phyloP scores from a whole-genome alignment of 2,888 invertebrate genomes.

The Tuta absoluta region DNA sequence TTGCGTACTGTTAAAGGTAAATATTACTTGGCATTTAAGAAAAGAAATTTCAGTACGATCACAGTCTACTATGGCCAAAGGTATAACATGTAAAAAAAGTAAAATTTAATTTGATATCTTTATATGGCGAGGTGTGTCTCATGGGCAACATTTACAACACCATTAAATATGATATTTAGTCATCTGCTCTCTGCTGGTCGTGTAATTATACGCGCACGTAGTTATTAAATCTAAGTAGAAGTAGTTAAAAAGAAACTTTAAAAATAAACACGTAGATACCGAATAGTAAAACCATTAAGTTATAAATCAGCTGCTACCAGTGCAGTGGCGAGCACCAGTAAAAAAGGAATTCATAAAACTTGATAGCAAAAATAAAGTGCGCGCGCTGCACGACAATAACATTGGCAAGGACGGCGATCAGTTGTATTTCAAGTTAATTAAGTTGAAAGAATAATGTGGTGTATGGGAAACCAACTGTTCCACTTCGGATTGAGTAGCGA shows the following conservation, averaged over 20 bases:
- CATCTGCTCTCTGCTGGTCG: neutral
- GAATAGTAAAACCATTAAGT: conserved; percentile 13
- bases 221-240: neutral
- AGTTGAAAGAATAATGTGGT: conserved; percentile 20
- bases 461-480: conserved; percentile 27
- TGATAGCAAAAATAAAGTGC: conserved; percentile 14
- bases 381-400: conserved; percentile 27
- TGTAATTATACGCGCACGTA: neutral
- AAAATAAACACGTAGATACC: conserved; percentile 1
- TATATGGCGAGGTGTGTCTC: neutral
- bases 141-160: conserved; percentile 1
- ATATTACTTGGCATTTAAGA: neutral
- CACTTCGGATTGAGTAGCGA: conserved; percentile 38
- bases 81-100: neutral
- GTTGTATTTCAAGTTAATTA: conserved; percentile 28
- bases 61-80: neutral
- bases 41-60: neutral
- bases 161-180: conserved; percentile 8
- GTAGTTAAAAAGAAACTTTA: neutral
- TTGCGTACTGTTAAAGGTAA: conserved; percentile 6
- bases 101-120: neutral
- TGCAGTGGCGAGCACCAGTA: neutral
- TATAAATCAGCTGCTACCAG: conserved; percentile 21
- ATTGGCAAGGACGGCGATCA: conserved; percentile 25
- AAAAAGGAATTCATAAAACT: conserved; percentile 19